Conservation (phyloP, 2,888 invertebrate species). For the Drosophila monieri region DNA sequence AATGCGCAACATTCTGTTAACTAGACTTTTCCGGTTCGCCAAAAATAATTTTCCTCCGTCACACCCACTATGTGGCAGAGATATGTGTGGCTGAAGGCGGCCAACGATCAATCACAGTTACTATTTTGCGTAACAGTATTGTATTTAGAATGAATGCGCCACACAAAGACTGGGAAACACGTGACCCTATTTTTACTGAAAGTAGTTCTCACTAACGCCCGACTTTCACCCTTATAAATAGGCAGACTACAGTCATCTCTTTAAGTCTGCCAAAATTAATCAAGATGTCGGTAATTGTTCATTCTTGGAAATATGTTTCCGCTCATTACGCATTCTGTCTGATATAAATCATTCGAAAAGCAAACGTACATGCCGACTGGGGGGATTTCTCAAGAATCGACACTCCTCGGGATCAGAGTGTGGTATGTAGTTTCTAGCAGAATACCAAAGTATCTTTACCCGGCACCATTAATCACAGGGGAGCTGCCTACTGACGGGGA, state of each 20-base stretch:
- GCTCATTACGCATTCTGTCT: constrained; percentile 7
- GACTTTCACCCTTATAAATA: not conserved
- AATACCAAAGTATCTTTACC: not conserved
- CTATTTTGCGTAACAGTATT: constrained; percentile 35
- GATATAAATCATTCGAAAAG: constrained; percentile 14
- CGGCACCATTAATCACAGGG: constrained; percentile 64
- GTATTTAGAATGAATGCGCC: constrained; percentile 1
- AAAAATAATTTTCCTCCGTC: constrained; percentile 35
- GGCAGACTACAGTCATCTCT: not conserved
- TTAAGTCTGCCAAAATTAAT: not conserved
- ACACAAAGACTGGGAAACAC: not conserved
- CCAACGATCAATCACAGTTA: constrained; percentile 69
- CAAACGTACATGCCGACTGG: not conserved
- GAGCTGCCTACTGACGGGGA: no score
- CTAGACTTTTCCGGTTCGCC: constrained; percentile 52
- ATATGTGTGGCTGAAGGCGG: constrained; percentile 11
- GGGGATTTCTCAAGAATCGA: not conserved
- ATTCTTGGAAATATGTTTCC: not conserved
- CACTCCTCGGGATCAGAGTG: not conserved
- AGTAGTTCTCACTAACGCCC: not conserved
- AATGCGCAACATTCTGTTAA: constrained; percentile 50
- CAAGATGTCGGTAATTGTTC: not conserved
- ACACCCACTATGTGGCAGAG: constrained; percentile 49
- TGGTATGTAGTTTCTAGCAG: not conserved
- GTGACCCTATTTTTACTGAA: not conserved